Conservation (phyloP, 2,113 vertebrate species). For the Podilymbus podiceps region DNA sequence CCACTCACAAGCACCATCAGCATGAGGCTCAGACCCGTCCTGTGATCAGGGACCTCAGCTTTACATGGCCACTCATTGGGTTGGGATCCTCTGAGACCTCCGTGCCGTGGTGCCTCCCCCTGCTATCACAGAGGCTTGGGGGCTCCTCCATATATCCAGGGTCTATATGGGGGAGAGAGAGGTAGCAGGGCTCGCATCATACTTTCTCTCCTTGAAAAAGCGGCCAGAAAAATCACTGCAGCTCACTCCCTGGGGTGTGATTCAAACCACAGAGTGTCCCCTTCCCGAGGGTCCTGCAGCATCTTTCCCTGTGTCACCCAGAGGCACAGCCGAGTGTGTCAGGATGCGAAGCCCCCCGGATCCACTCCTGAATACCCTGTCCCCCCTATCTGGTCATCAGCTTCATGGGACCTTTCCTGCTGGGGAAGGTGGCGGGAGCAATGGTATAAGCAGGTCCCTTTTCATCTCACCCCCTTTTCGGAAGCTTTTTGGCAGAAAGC, state of each 20-base stretch:
- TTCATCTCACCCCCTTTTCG: not conserved
- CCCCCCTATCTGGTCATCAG: not conserved
- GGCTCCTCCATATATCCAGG: not conserved
- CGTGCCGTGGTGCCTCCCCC: rapidly evolving
- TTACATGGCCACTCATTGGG: rapidly evolving
- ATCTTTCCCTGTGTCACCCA: not conserved
- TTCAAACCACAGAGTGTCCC: not conserved
- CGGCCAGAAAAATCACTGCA: not conserved
- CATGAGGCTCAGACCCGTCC: rapidly evolving
- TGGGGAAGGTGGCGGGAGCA: not conserved
- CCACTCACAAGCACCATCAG: not conserved
- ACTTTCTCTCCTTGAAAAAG: not conserved
- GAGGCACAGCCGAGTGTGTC: not conserved
- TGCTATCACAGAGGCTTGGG: not conserved
- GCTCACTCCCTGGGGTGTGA: not conserved
- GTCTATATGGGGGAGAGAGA: not conserved
- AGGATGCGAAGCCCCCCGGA: not conserved
- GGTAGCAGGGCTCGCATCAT: rapidly evolving
- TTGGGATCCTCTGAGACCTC: not conserved
- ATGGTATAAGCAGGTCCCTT: not conserved
- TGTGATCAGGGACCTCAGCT: rapidly evolving
- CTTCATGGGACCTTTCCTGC: not conserved
- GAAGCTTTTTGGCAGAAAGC: not conserved
- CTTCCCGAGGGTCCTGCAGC: not conserved
- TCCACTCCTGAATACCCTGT: not conserved